Evolutionary conservation across 2,113 vertebrate genomes (phyloP).

Genomic region (Dicentrarchus labrax): DNA sequence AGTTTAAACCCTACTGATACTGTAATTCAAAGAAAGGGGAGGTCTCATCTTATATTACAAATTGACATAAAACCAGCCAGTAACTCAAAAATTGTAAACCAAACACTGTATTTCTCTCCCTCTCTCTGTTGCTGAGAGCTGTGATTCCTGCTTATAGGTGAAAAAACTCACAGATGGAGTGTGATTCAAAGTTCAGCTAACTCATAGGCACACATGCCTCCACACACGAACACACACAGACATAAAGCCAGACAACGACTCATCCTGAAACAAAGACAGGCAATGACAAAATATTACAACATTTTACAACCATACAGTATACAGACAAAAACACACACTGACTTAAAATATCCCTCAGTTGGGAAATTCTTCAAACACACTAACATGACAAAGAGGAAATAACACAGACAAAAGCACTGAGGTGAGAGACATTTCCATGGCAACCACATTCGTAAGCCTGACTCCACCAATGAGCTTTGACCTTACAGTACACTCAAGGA

Average conservation of each 20-base stretch:
- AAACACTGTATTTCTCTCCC: neutral
- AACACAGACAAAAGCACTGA: constrained; percentile 22
- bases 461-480: constrained; percentile 50
- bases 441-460: constrained; percentile 34
- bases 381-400: constrained; percentile 1
- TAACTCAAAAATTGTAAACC: neutral
- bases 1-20: no score
- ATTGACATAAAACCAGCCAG: neutral
- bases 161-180: constrained; percentile 54
- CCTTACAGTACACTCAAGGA: constrained; percentile 24
- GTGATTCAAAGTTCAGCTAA: constrained; percentile 60
- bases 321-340: constrained; percentile 5
- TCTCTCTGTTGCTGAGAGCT: neutral
- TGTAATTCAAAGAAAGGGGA: neutral
- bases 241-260: constrained; percentile 7
- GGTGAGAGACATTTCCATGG: constrained; percentile 59
- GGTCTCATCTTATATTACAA: neutral
- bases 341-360: constrained; percentile 34
- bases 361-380: constrained; percentile 34
- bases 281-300: constrained; percentile 15
- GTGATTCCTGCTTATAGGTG: constrained; percentile 7
- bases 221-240: constrained; percentile 1
- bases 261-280: constrained; percentile 28
- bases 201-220: constrained; percentile 19
- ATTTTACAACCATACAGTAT: constrained; percentile 17